Evolutionary conservation across 2,113 vertebrate genomes (phyloP).

Genomic region (Hemicordylus capensis): DNA sequence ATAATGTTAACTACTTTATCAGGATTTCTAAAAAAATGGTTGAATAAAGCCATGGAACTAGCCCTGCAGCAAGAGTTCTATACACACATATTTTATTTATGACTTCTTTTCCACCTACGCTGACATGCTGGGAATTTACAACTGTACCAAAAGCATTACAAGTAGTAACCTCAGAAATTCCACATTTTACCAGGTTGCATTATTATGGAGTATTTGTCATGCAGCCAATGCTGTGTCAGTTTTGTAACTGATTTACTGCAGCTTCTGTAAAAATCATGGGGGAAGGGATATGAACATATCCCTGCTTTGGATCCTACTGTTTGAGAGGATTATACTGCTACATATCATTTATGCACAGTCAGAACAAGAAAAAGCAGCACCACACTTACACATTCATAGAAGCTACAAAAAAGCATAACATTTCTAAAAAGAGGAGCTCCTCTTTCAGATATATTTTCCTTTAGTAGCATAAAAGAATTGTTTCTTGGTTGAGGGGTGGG

Average conservation of each 20-base stretch:
- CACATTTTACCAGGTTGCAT: slow-evolving; percentile 74
- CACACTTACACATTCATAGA: neutral
- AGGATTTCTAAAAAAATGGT: slow-evolving; percentile 41
- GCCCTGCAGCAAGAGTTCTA: slow-evolving; percentile 45
- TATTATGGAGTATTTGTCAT: slow-evolving; percentile 85
- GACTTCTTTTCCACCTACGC: slow-evolving; percentile 81
- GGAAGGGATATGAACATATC: slow-evolving; percentile 55
- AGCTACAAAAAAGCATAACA: neutral
- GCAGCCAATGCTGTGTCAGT: slow-evolving; percentile 81
- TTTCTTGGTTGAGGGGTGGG: too few relatives aligned
- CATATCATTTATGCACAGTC: slow-evolving; percentile 40
- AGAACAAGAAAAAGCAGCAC: slow-evolving; percentile 23
- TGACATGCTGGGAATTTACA: slow-evolving; percentile 82
- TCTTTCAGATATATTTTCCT: slow-evolving; percentile 37
- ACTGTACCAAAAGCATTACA: slow-evolving; percentile 80
- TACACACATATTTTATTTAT: slow-evolving; percentile 69
- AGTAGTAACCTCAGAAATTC: slow-evolving; percentile 82
- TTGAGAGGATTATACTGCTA: neutral
- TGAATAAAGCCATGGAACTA: slow-evolving; percentile 58
- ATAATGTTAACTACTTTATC: slow-evolving; percentile 12
- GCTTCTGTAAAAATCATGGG: slow-evolving; percentile 75
- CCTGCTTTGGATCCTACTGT: slow-evolving; percentile 67
- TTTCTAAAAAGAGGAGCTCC: slow-evolving; percentile 19
- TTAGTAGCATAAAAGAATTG: neutral
- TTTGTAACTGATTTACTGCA: slow-evolving; percentile 82